Base-by-base conservation (phyloP, 2,888 invertebrate genomes). In the Ormyrus nitidulus region DNA sequence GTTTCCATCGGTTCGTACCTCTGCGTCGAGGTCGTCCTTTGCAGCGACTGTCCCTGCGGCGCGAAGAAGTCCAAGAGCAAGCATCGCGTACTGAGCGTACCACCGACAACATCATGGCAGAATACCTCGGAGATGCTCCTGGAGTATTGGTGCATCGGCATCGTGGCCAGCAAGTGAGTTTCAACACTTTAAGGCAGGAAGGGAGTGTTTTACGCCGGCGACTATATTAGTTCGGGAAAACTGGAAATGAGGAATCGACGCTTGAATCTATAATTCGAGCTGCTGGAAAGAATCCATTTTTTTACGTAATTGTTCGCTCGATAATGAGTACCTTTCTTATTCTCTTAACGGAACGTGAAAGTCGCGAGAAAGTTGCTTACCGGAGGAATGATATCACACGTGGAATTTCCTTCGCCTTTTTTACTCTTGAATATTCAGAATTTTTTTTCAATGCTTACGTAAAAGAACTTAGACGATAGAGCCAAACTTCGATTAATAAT, bases 71-170 rank as follows among this genome's bases (percentile, higher is more conserved):
- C 89, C 11, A 87, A 87, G 74, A 86, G 86, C 84, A 89, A 89
- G 80, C 85, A 89, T 80, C 88, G 89, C 73, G 84, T 88, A 44
- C 85, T 85, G 49, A 84, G 86, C 34, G 84, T 86, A 70, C 88
- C 92, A 65, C n/a, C 71, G 5, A 13, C 68, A 91, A 87, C 83
- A 84, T 87, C 81, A 86, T 88, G 84, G 89, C 90, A 90, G 87
- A 89, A 88, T 81, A 84, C 93, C 6, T 91, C 94, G 86, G 89
- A 93, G 84, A 91, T 96, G 84, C 92, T 96, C 75, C 91, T 97
- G 83, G 97, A 97, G 90, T 93, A 96, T 85, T 97, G 97, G 97
- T 95, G 94, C 82, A 94, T 97, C 89, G 93, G 93, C 84, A 92
- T 95, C 79, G 91, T 93, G 59, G 91, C 92, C 81, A 92, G 92